Percentiles rank a stretch among this genome's conserved stretches.
These are phyloP conservation scores for Ramazzottius varieornatus DNA, from an alignment of 2,888 invertebrate species.

Conservation along the genomic window DNA sequence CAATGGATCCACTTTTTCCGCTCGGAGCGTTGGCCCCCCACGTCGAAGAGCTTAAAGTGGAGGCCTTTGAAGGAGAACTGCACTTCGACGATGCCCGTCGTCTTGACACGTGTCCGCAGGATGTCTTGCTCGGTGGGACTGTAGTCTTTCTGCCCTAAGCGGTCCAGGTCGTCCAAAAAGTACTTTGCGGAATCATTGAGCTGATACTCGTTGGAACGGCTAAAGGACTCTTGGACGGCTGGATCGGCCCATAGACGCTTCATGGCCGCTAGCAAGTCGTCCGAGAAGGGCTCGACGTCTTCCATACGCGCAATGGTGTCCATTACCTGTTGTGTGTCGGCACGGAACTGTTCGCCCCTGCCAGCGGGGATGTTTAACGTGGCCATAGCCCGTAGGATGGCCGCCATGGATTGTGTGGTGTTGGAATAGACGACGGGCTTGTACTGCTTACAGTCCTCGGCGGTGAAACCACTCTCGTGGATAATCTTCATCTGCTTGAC, in stretches of 20 bases:
- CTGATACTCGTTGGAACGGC: constrained; percentile 98
- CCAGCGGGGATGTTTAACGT: constrained; percentile 86
- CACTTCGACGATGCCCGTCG: constrained; percentile 98
- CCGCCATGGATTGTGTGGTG: constrained; percentile 98
- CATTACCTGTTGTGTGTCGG: constrained; percentile 96
- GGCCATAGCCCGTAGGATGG: constrained; percentile 97
- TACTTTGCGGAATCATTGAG: constrained; percentile 99
- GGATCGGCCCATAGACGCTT: constrained; percentile 89
- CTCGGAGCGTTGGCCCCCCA: constrained; percentile 91
- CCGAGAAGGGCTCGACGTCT: constrained; percentile 98
- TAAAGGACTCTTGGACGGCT: constrained; percentile 96
- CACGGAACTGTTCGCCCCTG: constrained; percentile 81
- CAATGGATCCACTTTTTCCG: constrained; percentile 99
- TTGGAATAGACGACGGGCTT: constrained; percentile 99
- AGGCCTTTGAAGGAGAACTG: constrained; percentile 99
- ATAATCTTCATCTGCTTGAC: constrained; percentile 99
- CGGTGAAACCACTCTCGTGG: constrained; percentile 98
- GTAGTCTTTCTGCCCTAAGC: constrained; percentile 92
- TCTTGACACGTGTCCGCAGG: constrained; percentile 94
- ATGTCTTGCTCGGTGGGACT: constrained; percentile 99
- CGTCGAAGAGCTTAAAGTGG: constrained; percentile 99
- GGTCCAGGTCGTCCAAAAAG: constrained; percentile 95
- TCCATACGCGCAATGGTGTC: constrained; percentile 99
- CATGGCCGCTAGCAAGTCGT: constrained; percentile 91
- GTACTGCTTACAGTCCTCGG: constrained; percentile 99